Base-by-base conservation (phyloP, 2,113 vertebrate genomes). In the Puntigrus tetrazona region DNA sequence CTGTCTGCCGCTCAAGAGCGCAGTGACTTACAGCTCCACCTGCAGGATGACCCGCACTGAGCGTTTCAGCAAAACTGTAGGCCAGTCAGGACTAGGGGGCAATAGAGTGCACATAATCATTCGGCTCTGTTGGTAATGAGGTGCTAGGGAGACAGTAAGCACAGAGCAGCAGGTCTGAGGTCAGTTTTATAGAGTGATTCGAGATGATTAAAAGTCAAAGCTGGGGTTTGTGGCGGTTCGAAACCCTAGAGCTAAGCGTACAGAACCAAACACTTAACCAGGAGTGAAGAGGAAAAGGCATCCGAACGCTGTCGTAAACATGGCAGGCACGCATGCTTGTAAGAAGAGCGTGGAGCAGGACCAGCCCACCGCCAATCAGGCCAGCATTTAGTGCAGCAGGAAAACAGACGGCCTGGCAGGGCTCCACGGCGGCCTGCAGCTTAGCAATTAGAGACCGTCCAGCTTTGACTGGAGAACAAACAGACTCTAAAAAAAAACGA, bases 401-500 rank as follows among this genome's bases (percentile, higher is more conserved):
- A 83, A 86, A 84, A 86, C 87, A 84, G 74, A 83, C 72, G 36
- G 84, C 81, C 79, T 87, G 88, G 86, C 86, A 7, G 27, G 4
- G 78, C 72, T 89, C 84, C 88, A 89, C 47, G 76, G 72, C 59
- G 73, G 86, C 82, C 74, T 20, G 41, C 41, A 69, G 82, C 74
- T 75, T 45, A 52, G 82, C 82, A 79, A 86, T 87, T 89, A 89
- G 59, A 79, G 59, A 84, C 63, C 34, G 61, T 72, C 65, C 82
- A 85, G 82, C 84, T 82, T 63, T 50, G 43, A 73, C 78, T 45
- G 55, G 22, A 82, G 55, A 82, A 86, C 84, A 77, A 65, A 84
- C 50, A 57, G 61, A 81, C 34, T 57, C 72, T 13, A 43, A 36
- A 59, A 78, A n/a, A 41, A 34, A 41, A 84, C 29, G 7, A 70